A percentile compares a stretch with the other conserved stretches of the same genome.
Evolutionary conservation across 23 tunicate species (phyloP).

Genomic region (Styela plicata): DNA sequence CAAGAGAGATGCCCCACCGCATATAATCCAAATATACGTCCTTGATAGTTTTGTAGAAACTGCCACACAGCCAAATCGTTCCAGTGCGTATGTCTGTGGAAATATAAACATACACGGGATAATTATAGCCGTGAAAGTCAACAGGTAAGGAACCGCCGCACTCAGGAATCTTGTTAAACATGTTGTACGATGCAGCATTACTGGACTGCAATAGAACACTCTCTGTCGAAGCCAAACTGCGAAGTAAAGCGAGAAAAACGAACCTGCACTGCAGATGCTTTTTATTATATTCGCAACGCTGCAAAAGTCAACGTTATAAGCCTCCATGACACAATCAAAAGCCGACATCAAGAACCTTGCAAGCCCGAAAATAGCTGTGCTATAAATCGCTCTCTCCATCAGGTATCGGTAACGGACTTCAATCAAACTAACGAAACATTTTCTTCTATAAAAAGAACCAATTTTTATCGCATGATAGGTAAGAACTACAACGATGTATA

Average conservation of each 20-base stretch:
- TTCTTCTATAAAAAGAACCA: not conserved
- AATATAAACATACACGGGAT: not conserved
- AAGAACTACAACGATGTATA: not conserved
- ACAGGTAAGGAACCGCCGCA: not conserved
- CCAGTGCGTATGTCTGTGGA: conserved; percentile 1
- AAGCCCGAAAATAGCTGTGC: not conserved
- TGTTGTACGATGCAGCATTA: not conserved
- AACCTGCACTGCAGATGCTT: not conserved
- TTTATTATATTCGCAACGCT: not conserved
- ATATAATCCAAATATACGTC: not conserved
- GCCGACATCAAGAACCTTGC: not conserved
- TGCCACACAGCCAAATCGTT: not conserved
- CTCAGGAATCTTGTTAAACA: not conserved
- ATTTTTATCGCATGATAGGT: not conserved
- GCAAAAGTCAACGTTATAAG: not conserved
- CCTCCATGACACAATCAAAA: not conserved
- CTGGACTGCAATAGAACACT: not conserved
- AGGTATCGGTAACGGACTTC: not conserved
- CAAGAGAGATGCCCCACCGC: not conserved
- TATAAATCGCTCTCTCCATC: not conserved
- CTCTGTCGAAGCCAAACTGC: not conserved
- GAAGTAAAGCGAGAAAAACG: not conserved
- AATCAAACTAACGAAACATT: not conserved
- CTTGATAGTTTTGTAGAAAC: not conserved
- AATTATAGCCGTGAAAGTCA: not conserved